Evolutionary conservation across 2,888 invertebrate species (phyloP), one percentile per base, ranked within the genome.

Genomic region (Schizotus pectinicornis): DNA sequence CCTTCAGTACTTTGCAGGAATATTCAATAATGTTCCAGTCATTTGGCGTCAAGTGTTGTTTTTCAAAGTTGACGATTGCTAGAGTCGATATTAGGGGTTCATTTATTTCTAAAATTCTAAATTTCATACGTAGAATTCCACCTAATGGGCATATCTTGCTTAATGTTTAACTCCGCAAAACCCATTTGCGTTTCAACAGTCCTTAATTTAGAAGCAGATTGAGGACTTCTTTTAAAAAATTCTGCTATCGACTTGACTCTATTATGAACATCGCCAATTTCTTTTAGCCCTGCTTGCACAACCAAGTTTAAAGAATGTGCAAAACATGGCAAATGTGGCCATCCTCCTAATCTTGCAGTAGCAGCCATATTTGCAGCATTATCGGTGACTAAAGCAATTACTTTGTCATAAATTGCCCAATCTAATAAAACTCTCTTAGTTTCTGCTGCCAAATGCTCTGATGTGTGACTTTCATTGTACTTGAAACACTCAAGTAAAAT

Each of bases 221-320:
- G 30, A 13, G 53, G 34, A 46, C 56, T 61, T 49, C 38, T 45
- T 54, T 56, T 56, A 50, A 63, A 67, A 54, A 35, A 53, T 36
- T 55, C 53, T 6, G 65, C 65, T 12, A 62, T 61, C 7, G 37
- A 33, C 50, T 65, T 64, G 6, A 65, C 50, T 63, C 65, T 68
- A 37, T 51, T 7, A 32, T 31, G 11, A 46, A 51, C 8, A 5
- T 8, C 36, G 42, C 45, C 36, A 41, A 59, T 48, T 57, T 61
- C 54, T 45, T 57, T 57, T 8, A 71, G 56, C 43, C 57, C 61
- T 47, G 59, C 50, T 61, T 68, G 66, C 30, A 71, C 68, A 48
- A 71, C 56, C 36, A 73, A 56, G 61, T 72, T 73, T 35, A 73
- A 42, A 36, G 56, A 65, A 52, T 74, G 71, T 14, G 73, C 72